A percentile compares a stretch with the other conserved stretches of the same genome.
Conservation (phyloP, 1,140 invertebrate species). For the Babylonia areolata region DNA sequence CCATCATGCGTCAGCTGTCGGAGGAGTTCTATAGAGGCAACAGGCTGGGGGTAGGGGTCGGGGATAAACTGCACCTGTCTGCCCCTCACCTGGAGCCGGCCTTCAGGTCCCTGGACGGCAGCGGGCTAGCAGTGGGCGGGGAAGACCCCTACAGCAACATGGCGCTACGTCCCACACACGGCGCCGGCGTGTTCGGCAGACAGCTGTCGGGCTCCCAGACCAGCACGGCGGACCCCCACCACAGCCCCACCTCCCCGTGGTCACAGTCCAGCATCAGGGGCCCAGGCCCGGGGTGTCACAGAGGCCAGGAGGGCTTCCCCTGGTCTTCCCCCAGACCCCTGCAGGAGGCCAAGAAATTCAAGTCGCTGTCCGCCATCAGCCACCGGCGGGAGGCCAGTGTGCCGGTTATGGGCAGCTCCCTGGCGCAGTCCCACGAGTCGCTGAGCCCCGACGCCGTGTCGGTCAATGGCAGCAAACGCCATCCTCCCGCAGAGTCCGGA, state of each 20-base stretch:
- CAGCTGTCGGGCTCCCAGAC: constrained; percentile 60
- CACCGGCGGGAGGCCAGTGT: not conserved
- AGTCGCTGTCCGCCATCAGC: constrained; percentile 18
- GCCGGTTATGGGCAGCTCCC: not conserved
- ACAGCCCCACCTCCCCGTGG: constrained; percentile 43
- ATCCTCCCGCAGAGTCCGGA: not conserved
- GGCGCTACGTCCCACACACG: constrained; percentile 53
- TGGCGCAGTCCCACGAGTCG: not conserved
- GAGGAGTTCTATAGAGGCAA: constrained; percentile 63
- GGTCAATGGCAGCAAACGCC: too few species aligned
- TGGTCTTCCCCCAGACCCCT: not conserved
- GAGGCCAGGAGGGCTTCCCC: constrained; percentile 51
- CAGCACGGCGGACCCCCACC: constrained; percentile 55
- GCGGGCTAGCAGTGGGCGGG: constrained; percentile 51
- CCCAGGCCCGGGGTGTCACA: constrained; percentile 36
- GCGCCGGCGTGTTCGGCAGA: constrained; percentile 57
- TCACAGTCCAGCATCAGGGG: constrained; percentile 18
- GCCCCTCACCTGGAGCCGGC: constrained; percentile 54
- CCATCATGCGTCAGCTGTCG: constrained; percentile 84
- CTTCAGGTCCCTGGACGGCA: constrained; percentile 40
- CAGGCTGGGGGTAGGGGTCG: constrained; percentile 3
- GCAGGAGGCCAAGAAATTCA: constrained; percentile 20
- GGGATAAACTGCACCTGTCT: constrained; percentile 59
- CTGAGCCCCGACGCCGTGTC: not conserved
- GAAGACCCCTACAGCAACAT: constrained; percentile 67